Evolutionary conservation across 53 echinoderm and acorn worm genomes (phyloP).

Genomic region (Temnopleurus reevesii): DNA sequence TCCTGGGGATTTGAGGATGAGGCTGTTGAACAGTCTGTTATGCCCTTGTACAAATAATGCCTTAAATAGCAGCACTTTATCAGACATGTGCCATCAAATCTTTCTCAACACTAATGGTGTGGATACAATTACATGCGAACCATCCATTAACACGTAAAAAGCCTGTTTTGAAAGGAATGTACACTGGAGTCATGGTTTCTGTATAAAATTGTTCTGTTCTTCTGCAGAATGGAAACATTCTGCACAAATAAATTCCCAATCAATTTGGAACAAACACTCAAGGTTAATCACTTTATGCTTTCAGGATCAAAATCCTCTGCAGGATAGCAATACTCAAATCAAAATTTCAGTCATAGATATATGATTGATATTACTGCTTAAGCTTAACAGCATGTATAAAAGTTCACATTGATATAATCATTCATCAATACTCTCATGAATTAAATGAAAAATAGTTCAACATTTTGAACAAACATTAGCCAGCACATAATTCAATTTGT

Average conservation of each 20-base stretch:
- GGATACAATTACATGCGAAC: slow-evolving; percentile 22
- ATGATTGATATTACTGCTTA: too few species aligned
- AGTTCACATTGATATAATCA: too few species aligned
- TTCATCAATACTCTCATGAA: too few species aligned
- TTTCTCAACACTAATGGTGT: not conserved
- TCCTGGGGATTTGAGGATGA: slow-evolving; percentile 9
- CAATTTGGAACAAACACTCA: too few species aligned
- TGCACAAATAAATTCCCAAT: not conserved
- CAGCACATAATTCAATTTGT: too few species aligned
- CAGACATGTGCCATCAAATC: not conserved
- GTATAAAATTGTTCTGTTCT: not conserved
- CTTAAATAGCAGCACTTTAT: slow-evolving; percentile 10
- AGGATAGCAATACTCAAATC: too few species aligned
- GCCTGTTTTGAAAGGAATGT: not conserved
- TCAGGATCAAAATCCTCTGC: too few species aligned
- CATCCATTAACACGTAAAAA: not conserved
- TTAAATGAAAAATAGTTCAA: too few species aligned
- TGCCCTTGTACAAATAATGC: slow-evolving; percentile 12
- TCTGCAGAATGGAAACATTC: not conserved
- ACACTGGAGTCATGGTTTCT: not conserved
- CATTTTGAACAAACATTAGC: too few species aligned
- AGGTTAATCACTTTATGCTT: too few species aligned
- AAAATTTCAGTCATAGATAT: too few species aligned
- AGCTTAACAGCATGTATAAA: too few species aligned
- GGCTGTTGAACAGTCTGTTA: slow-evolving; percentile 23